Evolutionary conservation across 2,113 vertebrate genomes (phyloP).

Genomic region (Carettochelys insculpta): DNA sequence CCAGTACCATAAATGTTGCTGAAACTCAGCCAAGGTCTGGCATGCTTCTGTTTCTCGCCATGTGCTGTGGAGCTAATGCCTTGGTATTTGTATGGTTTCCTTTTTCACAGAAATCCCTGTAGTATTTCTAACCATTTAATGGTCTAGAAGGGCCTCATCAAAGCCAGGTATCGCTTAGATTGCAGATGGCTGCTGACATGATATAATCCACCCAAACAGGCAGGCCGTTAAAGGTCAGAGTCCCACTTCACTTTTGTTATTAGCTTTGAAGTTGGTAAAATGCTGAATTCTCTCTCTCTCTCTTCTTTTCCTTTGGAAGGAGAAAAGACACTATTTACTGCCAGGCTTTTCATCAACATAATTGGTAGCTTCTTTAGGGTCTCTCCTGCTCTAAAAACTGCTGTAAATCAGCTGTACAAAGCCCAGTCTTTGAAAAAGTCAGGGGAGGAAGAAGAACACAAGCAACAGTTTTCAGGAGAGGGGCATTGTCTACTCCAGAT

Average conservation of each 20-base stretch:
- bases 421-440: constrained; percentile 44
- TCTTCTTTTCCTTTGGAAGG: constrained; percentile 55
- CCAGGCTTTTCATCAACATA: constrained; percentile 70
- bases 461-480: neutral
- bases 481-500: constrained; percentile 55
- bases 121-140: constrained; percentile 55
- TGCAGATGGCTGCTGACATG: constrained; percentile 70
- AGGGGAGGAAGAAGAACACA: neutral
- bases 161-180: constrained; percentile 72
- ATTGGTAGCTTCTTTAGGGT: constrained; percentile 57
- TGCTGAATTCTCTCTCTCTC: constrained; percentile 35
- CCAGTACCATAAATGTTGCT: neutral
- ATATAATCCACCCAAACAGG: constrained; percentile 68
- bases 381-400: constrained; percentile 24
- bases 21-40: neutral
- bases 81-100: constrained; percentile 44
- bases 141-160: constrained; percentile 67
- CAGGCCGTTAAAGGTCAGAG: constrained; percentile 70
- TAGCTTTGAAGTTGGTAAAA: constrained; percentile 71
- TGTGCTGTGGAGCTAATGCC: neutral
- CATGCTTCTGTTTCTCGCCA: neutral
- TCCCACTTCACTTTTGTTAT: constrained; percentile 70
- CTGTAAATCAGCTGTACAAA: constrained; percentile 67
- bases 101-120: constrained; percentile 6
- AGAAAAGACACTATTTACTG: constrained; percentile 64